A percentile compares a stretch with the other conserved stretches of the same genome.
These are phyloP conservation scores for Barypeithes pellucidus DNA, from an alignment of 2,888 invertebrate genomes.

Conservation along the genomic window DNA sequence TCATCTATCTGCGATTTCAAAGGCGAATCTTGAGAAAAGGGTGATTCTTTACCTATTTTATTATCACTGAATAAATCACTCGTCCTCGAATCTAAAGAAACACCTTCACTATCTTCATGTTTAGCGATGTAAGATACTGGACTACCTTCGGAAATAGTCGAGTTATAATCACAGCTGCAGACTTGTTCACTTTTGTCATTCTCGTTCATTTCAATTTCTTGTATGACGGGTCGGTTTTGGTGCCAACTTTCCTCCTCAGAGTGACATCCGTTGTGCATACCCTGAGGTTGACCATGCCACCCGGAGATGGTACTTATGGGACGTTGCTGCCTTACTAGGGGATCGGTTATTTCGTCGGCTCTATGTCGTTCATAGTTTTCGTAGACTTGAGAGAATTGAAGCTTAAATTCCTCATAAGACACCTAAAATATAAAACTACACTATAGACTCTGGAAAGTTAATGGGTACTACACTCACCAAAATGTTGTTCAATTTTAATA, in stretches of 20 bases:
- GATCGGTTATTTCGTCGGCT: slow-evolving; percentile 96
- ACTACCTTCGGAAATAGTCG: slow-evolving; percentile 72
- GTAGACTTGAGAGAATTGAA: slow-evolving; percentile 98
- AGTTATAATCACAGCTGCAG: slow-evolving; percentile 71
- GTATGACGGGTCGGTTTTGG: slow-evolving; percentile 59
- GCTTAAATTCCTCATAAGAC: slow-evolving; percentile 97
- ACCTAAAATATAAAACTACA: slow-evolving; percentile 79
- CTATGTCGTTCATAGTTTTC: slow-evolving; percentile 95
- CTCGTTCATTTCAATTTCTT: slow-evolving; percentile 64
- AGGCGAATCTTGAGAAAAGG: slow-evolving; percentile 71
- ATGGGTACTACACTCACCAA: too few species aligned
- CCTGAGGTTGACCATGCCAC: slow-evolving; percentile 82
- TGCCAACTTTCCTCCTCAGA: slow-evolving; percentile 66
- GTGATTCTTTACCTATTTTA: slow-evolving; percentile 75
- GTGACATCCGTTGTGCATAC: slow-evolving; percentile 66
- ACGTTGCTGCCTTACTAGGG: slow-evolving; percentile 91
- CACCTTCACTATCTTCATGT: slow-evolving; percentile 72
- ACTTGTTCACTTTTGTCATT: slow-evolving; percentile 67
- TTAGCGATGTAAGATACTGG: slow-evolving; percentile 71
- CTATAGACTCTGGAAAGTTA: too few species aligned
- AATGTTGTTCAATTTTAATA: too few species aligned
- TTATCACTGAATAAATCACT: slow-evolving; percentile 78
- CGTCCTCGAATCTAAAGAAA: slow-evolving; percentile 73
- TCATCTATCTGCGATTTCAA: slow-evolving; percentile 66
- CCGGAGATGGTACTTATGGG: slow-evolving; percentile 98